These are phyloP conservation scores for Oeneis ivallda DNA, from an alignment of 2,888 invertebrate species.

Conservation along the genomic window DNA sequence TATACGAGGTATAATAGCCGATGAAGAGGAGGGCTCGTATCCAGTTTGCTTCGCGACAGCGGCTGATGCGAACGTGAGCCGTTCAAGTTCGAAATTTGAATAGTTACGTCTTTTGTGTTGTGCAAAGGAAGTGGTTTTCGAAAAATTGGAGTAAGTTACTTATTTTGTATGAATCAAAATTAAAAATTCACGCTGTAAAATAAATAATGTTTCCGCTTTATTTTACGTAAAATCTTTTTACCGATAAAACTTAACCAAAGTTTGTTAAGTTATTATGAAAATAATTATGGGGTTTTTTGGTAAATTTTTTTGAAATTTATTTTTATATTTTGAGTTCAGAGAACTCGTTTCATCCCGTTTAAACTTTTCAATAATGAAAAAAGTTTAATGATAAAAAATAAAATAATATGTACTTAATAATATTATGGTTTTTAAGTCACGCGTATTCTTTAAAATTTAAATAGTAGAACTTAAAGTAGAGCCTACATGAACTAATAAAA, in stretches of 20 bases:
- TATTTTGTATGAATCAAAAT: conserved; percentile 5
- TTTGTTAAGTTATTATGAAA: neutral
- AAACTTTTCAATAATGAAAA: conserved; percentile 3
- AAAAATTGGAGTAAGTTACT: conserved; percentile 40
- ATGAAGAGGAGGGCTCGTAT: conserved; percentile 40
- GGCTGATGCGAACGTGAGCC: conserved; percentile 39
- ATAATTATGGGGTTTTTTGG: too few relatives aligned
- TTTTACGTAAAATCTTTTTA: neutral
- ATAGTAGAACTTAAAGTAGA: neutral
- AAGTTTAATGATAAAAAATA: neutral
- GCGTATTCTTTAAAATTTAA: neutral
- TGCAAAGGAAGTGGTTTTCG: conserved; percentile 42
- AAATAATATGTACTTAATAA: too few relatives aligned
- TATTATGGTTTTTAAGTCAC: neutral
- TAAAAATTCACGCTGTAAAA: neutral
- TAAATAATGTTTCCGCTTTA: neutral
- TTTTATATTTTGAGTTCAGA: neutral
- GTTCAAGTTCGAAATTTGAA: conserved; percentile 25
- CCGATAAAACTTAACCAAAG: neutral
- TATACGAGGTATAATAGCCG: conserved; percentile 76
- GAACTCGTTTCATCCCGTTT: neutral
- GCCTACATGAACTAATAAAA: too few relatives aligned
- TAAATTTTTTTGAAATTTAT: too few relatives aligned
- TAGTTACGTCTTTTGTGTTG: conserved; percentile 34
- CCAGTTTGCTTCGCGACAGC: conserved; percentile 44